Conservation (phyloP, 2,113 vertebrate species). For the Ptilonorhynchus violaceus region DNA sequence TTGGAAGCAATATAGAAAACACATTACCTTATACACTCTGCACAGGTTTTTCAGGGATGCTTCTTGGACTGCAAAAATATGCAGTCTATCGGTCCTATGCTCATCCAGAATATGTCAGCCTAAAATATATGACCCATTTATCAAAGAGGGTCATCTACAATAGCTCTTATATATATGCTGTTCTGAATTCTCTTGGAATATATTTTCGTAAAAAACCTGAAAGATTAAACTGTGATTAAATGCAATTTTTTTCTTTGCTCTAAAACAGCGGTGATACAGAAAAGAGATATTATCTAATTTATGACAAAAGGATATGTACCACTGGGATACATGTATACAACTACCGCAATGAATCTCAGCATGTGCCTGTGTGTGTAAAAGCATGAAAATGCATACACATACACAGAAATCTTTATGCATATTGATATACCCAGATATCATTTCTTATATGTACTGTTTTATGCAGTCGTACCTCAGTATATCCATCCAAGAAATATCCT, state of each 20-base stretch:
- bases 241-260: background rate
- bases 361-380: background rate
- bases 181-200: background rate
- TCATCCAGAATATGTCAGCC: background rate
- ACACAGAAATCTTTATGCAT: background rate
- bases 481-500: background rate
- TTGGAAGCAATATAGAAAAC: background rate
- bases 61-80: background rate
- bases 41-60: background rate
- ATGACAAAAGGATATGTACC: background rate
- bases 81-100: fast-evolving
- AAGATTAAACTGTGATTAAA: background rate
- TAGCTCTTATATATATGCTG: background rate
- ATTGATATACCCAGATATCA: background rate
- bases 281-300: background rate
- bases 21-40: background rate
- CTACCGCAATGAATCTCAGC: background rate
- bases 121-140: background rate
- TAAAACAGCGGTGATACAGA: background rate
- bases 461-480: background rate
- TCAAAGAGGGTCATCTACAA: background rate
- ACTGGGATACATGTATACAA: background rate
- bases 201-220: background rate
- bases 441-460: background rate
- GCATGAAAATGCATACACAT: fast-evolving